Conservation (phyloP, 2,888 invertebrate species). For the Eueremaeus valkanovi region DNA sequence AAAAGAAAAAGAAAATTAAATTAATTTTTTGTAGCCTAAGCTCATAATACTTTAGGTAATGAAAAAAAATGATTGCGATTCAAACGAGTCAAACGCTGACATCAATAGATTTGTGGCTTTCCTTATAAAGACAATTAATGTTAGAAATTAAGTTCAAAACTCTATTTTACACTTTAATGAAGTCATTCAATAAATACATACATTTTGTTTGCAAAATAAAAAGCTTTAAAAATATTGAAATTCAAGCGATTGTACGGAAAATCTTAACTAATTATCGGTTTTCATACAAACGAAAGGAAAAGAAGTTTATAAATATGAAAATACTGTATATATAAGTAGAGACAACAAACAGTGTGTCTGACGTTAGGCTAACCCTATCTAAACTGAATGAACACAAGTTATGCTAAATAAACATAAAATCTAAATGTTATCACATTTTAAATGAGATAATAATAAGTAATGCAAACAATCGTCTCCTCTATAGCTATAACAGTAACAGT, state of each 20-base stretch:
- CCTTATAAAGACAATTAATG: constrained; percentile 23
- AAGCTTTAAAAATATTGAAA: too few relatives aligned
- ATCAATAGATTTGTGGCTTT: neutral
- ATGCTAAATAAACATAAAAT: neutral
- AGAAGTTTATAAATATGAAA: too few relatives aligned
- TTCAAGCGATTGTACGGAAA: too few relatives aligned
- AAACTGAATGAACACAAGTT: neutral
- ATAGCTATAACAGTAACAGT: too few relatives aligned
- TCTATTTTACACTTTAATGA: neutral
- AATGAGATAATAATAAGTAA: too few relatives aligned
- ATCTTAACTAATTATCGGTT: too few relatives aligned
- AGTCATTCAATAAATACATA: neutral
- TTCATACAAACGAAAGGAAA: too few relatives aligned
- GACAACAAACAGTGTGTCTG: too few relatives aligned
- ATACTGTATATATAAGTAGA: too few relatives aligned
- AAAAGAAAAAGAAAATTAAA: neutral
- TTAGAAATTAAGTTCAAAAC: neutral
- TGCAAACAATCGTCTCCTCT: too few relatives aligned
- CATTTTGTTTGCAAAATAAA: too few relatives aligned
- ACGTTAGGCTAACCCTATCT: neutral
- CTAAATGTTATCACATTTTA: neutral
- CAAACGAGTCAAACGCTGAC: neutral
- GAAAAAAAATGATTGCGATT: neutral
- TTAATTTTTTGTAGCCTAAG: neutral
- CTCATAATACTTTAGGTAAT: neutral